These are phyloP conservation scores for Gymnothorax reevesii DNA, from an alignment of 2,797 vertebrate species.

Conservation along the genomic window DNA sequence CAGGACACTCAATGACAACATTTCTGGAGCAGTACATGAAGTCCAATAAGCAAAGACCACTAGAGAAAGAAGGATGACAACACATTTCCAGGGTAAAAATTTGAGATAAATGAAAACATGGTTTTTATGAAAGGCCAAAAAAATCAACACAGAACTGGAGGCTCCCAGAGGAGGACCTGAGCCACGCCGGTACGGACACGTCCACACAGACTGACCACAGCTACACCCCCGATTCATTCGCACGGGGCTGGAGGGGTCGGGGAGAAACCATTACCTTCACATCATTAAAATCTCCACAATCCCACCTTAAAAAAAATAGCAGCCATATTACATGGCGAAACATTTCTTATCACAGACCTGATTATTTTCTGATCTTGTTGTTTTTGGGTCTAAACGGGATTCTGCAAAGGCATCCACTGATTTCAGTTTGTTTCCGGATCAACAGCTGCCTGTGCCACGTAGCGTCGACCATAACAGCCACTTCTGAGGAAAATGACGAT, in stretches of 20 bases:
- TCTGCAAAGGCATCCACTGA: constrained; percentile 13
- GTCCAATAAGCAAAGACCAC: constrained; percentile 13
- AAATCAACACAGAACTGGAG: constrained; percentile 18
- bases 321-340: background rate
- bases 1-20: background rate
- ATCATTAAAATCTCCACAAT: background rate
- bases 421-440: constrained; percentile 32
- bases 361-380: constrained; percentile 15
- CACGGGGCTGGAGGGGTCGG: constrained; percentile 36
- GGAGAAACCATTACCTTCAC: constrained; percentile 39
- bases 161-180: constrained; percentile 8
- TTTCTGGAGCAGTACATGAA: constrained; percentile 21
- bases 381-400: constrained; percentile 25
- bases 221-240: background rate
- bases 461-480: constrained; percentile 40
- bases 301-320: background rate
- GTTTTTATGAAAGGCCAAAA: constrained; percentile 14
- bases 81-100: background rate
- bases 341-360: background rate
- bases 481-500: constrained; percentile 40
- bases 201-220: constrained; percentile 70
- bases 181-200: constrained; percentile 69
- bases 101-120: constrained; percentile 6
- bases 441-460: constrained; percentile 30
- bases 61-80: background rate